These are phyloP conservation scores for Galerucella pusilla DNA, from an alignment of 2,888 invertebrate genomes.

Conservation along the genomic window DNA sequence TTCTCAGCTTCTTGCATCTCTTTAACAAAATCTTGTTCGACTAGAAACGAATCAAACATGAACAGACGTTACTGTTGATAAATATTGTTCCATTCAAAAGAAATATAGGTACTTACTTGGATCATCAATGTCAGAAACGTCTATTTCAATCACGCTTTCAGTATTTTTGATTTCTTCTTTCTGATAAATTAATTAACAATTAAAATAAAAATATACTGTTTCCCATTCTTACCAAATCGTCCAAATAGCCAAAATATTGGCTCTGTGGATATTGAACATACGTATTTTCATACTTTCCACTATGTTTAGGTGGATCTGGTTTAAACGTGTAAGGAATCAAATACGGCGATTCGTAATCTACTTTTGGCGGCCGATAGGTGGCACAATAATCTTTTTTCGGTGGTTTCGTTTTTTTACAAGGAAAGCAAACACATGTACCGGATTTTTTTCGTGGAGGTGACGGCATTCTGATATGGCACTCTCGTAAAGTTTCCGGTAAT, in stretches of 20 bases:
- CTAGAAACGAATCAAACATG: slow-evolving; percentile 24
- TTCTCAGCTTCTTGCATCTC: slow-evolving; percentile 51
- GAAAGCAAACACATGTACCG: background rate
- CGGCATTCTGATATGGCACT: slow-evolving; percentile 63
- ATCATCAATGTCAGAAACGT: slow-evolving; percentile 23
- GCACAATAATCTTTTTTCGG: slow-evolving; percentile 33
- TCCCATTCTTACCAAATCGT: slow-evolving; percentile 34
- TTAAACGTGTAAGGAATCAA: slow-evolving; percentile 53
- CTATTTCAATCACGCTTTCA: slow-evolving; percentile 15
- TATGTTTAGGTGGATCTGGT: slow-evolving; percentile 47
- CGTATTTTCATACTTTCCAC: slow-evolving; percentile 55
- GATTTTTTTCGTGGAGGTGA: slow-evolving; percentile 56
- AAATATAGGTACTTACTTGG: slow-evolving; percentile 16
- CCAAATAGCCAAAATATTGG: slow-evolving; percentile 59
- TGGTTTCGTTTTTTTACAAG: slow-evolving; percentile 26
- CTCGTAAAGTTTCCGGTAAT: slow-evolving; percentile 59
- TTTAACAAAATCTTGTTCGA: slow-evolving; percentile 42
- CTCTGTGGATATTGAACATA: slow-evolving; percentile 58
- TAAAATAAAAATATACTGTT: background rate
- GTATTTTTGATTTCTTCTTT: slow-evolving; percentile 18
- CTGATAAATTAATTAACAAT: background rate
- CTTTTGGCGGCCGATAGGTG: background rate
- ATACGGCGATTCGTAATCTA: slow-evolving; percentile 57
- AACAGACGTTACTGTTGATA: background rate
- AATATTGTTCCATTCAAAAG: no score